Conservation (phyloP, 37 sponge, comb jelly and placozoan genomes). For the Lycopodina hypogea region DNA sequence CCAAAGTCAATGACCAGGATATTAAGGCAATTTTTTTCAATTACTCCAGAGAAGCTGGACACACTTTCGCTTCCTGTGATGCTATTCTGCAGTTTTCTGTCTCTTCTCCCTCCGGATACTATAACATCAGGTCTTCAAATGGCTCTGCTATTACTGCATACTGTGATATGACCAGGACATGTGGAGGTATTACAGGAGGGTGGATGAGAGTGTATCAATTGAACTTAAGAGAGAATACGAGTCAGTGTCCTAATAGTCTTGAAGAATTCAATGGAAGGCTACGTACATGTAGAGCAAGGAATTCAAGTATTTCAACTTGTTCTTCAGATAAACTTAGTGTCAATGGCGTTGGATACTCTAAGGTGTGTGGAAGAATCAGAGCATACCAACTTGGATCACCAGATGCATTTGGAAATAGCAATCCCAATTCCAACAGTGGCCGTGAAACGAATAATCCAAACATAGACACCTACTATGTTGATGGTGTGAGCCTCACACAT, state of each 20-base stretch:
- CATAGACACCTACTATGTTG: slow-evolving; percentile 22
- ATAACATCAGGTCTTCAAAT: slow-evolving; percentile 6
- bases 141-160: slow-evolving; percentile 14
- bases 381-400: slow-evolving; percentile 36
- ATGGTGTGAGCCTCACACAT: slow-evolving; percentile 38
- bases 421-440: neutral
- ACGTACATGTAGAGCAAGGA: neutral
- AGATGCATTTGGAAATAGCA: slow-evolving; percentile 7
- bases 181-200: slow-evolving; percentile 26
- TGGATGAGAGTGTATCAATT: slow-evolving; percentile 33
- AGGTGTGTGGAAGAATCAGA: slow-evolving; percentile 52
- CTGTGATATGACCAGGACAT: slow-evolving; percentile 32
- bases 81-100: neutral
- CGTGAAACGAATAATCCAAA: neutral
- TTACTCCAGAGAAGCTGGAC: neutral
- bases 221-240: neutral
- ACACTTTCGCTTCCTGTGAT: neutral
- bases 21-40: too few relatives aligned
- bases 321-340: slow-evolving; percentile 24
- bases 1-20: too few relatives aligned
- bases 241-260: slow-evolving; percentile 6
- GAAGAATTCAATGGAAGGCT: neutral
- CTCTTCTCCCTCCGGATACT: slow-evolving; percentile 1
- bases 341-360: slow-evolving; percentile 26
- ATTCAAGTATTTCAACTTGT: neutral